Conservation (phyloP, 1,140 invertebrate genomes). For the Drosophila setifemur region DNA sequence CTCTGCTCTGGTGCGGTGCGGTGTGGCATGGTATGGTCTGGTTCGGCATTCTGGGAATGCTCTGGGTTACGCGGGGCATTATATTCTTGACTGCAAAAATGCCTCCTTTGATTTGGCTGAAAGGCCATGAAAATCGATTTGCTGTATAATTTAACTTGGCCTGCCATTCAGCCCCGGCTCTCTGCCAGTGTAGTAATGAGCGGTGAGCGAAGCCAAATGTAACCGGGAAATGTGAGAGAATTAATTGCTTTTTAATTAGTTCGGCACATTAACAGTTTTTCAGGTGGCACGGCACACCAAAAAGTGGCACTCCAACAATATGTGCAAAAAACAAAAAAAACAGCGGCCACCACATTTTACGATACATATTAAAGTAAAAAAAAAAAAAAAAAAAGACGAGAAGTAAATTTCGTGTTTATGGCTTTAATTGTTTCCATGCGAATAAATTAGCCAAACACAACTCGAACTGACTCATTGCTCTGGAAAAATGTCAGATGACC, state of each 20-base stretch:
- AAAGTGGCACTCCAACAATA: not conserved
- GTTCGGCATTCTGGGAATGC: slow-evolving; percentile 31
- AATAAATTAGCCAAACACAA: not conserved
- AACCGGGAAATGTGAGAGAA: slow-evolving; percentile 28
- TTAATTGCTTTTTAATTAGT: slow-evolving; percentile 71
- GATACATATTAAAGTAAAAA: too few species aligned
- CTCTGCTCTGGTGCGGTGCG: slow-evolving; percentile 6
- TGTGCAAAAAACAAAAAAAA: not conserved
- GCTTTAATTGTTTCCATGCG: not conserved
- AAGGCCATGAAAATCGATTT: slow-evolving; percentile 67
- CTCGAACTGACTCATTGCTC: not conserved
- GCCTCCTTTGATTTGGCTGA: slow-evolving; percentile 46
- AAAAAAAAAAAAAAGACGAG: not conserved
- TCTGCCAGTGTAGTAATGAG: slow-evolving; percentile 11
- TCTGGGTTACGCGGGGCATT: slow-evolving; percentile 23
- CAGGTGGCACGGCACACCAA: not conserved
- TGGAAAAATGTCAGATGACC: not conserved
- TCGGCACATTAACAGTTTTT: slow-evolving; percentile 6
- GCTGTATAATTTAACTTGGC: slow-evolving; percentile 56
- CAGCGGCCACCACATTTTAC: not conserved
- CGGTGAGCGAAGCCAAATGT: slow-evolving; percentile 28
- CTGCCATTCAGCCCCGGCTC: slow-evolving; percentile 7
- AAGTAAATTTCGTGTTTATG: not conserved
- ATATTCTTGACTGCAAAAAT: slow-evolving; percentile 43
- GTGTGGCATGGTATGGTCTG: slow-evolving; percentile 28